Evolutionary conservation across 2,888 invertebrate species (phyloP).

Genomic region (Glyphotaelius pellucidus): DNA sequence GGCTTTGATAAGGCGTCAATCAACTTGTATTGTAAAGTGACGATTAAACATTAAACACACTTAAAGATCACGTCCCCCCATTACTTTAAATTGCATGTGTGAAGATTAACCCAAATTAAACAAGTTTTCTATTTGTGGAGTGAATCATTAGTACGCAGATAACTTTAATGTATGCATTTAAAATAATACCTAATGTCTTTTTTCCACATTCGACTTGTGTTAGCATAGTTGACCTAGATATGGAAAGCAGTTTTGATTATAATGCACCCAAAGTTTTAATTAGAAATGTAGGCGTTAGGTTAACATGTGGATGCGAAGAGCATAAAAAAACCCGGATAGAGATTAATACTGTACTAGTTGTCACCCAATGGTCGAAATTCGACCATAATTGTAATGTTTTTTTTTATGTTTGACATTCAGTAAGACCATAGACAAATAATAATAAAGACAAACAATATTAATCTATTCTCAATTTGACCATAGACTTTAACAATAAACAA

Average conservation of each 20-base stretch:
- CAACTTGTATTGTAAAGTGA: slow-evolving; percentile 5
- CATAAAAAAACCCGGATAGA: background rate
- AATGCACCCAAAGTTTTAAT: background rate
- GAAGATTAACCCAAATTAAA: slow-evolving; percentile 23
- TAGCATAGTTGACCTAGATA: background rate
- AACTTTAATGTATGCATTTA: background rate
- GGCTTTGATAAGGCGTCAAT: slow-evolving; percentile 38
- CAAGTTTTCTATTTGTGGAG: background rate
- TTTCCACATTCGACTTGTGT: background rate
- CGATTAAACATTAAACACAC: slow-evolving; percentile 24
- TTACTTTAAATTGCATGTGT: slow-evolving; percentile 42
- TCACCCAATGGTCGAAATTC: no score
- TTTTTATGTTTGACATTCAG: no score
- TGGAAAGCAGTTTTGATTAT: background rate
- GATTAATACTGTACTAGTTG: background rate
- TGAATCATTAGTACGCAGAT: background rate
- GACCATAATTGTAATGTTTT: no score
- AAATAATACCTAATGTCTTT: background rate
- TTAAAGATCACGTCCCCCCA: background rate
- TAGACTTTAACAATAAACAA: no score
- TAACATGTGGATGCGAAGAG: background rate
- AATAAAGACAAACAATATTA: no score
- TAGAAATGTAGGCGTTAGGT: background rate
- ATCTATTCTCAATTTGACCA: no score
- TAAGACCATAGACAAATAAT: no score